A percentile compares a stretch with the other conserved stretches of the same genome.
Evolutionary conservation across 2,888 invertebrate genomes (phyloP).

Genomic region (Synergus itoensis): DNA sequence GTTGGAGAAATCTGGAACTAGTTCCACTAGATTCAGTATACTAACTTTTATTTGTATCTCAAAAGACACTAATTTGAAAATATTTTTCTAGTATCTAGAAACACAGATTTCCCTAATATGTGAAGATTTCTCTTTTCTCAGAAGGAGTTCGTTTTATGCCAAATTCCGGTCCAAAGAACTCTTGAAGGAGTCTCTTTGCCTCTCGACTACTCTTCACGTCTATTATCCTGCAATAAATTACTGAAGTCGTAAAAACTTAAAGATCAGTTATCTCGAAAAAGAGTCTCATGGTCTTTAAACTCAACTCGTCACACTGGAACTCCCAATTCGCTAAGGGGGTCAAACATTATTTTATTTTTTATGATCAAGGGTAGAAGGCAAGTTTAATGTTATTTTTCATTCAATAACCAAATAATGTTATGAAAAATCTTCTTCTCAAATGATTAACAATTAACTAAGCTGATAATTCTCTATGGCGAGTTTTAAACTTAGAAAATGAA

Average conservation of each 20-base stretch:
- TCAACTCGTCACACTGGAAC: constrained; percentile 43
- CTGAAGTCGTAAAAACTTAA: constrained; percentile 63
- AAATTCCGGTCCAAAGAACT: constrained; percentile 3
- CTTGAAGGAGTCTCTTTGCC: constrained; percentile 9
- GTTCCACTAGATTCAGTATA: background rate
- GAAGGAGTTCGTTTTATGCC: background rate
- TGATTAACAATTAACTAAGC: background rate
- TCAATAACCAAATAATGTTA: no score
- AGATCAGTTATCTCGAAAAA: constrained; percentile 66
- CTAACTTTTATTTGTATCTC: background rate
- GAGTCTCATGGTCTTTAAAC: constrained; percentile 53
- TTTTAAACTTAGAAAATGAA: background rate
- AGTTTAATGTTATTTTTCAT: no score
- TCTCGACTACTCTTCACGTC: constrained; percentile 48
- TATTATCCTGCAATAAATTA: constrained; percentile 65
- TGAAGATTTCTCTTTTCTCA: background rate
- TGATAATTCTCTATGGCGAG: background rate
- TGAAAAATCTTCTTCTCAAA: no score
- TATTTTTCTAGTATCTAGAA: background rate
- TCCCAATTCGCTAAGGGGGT: constrained; percentile 46
- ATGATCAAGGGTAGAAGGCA: background rate
- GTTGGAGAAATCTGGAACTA: background rate
- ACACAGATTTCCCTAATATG: background rate
- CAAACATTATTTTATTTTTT: constrained; percentile 38
- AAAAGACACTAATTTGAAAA: background rate